These are phyloP conservation scores for Poicephalus gulielmi DNA, from an alignment of 2,113 vertebrate genomes.

Conservation along the genomic window DNA sequence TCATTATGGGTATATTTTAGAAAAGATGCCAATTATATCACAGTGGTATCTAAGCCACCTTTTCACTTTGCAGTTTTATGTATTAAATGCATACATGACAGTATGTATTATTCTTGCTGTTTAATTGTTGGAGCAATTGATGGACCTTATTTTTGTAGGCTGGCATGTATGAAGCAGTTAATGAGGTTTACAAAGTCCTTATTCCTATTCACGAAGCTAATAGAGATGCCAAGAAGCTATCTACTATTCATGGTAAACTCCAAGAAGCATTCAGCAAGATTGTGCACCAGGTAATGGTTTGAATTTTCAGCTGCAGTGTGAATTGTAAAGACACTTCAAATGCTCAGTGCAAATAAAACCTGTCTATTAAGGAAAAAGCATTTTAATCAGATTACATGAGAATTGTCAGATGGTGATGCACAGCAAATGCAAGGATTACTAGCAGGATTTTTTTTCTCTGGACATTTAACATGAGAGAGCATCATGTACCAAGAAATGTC, in stretches of 20 bases:
- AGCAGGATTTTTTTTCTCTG: background rate
- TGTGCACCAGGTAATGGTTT: conserved; percentile 92
- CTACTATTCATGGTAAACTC: conserved; percentile 99
- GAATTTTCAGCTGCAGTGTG: conserved; percentile 23
- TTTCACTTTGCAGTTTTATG: background rate
- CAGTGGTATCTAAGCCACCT: background rate
- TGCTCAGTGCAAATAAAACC: background rate
- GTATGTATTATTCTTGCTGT: background rate
- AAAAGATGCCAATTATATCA: background rate
- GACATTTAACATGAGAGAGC: background rate
- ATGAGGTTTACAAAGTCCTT: conserved; percentile 98
- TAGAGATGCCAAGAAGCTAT: conserved; percentile 96
- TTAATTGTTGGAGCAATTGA: conserved; percentile 14
- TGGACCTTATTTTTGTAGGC: conserved; percentile 78
- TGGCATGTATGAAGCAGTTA: conserved; percentile 98
- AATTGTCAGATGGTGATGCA: background rate
- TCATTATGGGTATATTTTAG: background rate
- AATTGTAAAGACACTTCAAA: background rate
- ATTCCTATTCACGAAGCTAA: conserved; percentile 98
- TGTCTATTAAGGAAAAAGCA: too few species aligned
- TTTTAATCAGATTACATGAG: background rate
- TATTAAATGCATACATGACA: background rate
- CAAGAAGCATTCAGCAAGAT: conserved; percentile 99
- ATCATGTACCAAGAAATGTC: background rate
- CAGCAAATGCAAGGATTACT: background rate